Evolutionary conservation across 2,888 invertebrate genomes (phyloP), one percentile per base, ranked within the genome.

Genomic region (Sepioteuthis lessoniana): DNA sequence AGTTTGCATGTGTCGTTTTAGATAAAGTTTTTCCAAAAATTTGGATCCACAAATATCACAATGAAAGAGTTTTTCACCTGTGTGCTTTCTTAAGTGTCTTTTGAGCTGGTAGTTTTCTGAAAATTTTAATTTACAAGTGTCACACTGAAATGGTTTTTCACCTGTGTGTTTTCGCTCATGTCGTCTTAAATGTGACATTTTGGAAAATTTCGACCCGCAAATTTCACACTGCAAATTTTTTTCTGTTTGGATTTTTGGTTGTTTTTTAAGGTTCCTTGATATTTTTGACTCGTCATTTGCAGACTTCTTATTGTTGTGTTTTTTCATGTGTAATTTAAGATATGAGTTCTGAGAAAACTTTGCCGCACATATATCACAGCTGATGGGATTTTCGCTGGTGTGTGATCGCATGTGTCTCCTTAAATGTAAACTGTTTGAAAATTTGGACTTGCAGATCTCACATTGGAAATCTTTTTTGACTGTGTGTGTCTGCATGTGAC

Each of bases 391-490:
- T 46, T 91, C 91, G 13, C 91, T 46, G 31, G 91, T 8, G 46
- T 91, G 91, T 94, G 92, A 5, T 37, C 90, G 55, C 94, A 94
- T 91, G 91, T 95, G 94, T 46, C 94, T 93, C 16, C 50, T 94
- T n/a, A 94, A 90, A 46, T 91, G 76, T 76, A 76, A 76, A n/a
- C 76, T 76, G n/a, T 76, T n/a, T n/a, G 76, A 38, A 90, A 94
- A 94, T 0, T 90, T 92, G 47, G 93, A 92, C 28, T 94, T 94
- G 95, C 97, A 97, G 8, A 96, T 92, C 7, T 95, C 94, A 95
- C 97, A 97, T 46, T 96, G 95, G 95, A 96, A 96, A 0, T 96
- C 96, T 55, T 96, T 96, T 1, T 97, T 95, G 4, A 97, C 97
- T n/a, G 76, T 76, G 19, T 76, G n/a, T n/a, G 76, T 76, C 13